Base-by-base conservation (phyloP, 2,888 invertebrate species). In the Agrotis puta region DNA sequence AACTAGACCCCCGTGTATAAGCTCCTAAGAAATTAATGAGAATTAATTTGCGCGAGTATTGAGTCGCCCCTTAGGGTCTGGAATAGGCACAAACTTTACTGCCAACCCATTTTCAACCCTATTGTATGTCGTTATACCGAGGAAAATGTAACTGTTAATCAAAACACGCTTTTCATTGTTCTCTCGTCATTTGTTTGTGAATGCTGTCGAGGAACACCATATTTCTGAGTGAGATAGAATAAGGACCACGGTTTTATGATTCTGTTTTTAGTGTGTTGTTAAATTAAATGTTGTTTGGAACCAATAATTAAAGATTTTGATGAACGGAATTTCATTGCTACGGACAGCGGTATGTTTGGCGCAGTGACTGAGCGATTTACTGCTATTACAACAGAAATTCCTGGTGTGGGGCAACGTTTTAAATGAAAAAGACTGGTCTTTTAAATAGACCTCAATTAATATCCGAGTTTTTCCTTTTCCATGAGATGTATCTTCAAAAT, bases 11-110 rank as follows among this genome's bases (percentile, higher is more conserved):
- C 47, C 33, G 85, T 54, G 82, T 65, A 74, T 79, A 73, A 79
- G 61, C 83, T 70, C 58, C 53, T 79, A 71, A 73, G 83, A 85
- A 85, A 83, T 83, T 82, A 85, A 82, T 83, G 69, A 62, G 66
- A 82, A 83, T 82, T 82, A 79, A 85, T 83, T 83, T 85, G 22
- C 70, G 3, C 66, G 64, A 75, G 79, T 71, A 76, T 76, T 64
- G 65, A 73, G 54, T 48, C 48, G 54, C 61, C 70, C 66, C 79
- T 65, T 24, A 70, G 68, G 78, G 65, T 51, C 24, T 61, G 18
- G 43, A 64, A 70, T 71, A 64, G 61, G 64, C 53, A 62, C 69
- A 20, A 79, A 83, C 64, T 70, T 79, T 61, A 70, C 63, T 58
- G 27, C 24, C 48, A 57, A 61, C 57, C 61, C 58, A 77, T 77